Conservation (phyloP, 1,140 invertebrate species). For the Dendroctonus valens region DNA sequence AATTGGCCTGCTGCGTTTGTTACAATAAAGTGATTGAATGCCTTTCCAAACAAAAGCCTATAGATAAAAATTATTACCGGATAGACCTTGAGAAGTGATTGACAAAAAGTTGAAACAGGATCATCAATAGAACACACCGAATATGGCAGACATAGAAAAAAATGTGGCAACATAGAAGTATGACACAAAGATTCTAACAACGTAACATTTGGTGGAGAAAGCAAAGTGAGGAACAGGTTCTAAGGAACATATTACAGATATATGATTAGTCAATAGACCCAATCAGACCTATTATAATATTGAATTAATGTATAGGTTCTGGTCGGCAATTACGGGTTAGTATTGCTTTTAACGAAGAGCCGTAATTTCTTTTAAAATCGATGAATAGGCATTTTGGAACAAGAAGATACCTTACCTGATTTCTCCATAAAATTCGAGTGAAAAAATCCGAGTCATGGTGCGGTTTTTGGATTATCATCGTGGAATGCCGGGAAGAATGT, state of each 20-base stretch:
- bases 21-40: too few relatives aligned
- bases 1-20: too few relatives aligned
- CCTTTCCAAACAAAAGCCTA: too few relatives aligned
- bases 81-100: too few relatives aligned
- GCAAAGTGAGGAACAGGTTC: too few relatives aligned
- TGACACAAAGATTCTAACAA: too few relatives aligned
- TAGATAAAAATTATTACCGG: too few relatives aligned
- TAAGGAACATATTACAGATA: background rate
- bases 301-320: conserved; percentile 22
- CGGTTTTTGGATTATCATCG: conserved; percentile 43
- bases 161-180: too few relatives aligned
- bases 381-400: conserved; percentile 47
- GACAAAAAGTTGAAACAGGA: too few relatives aligned
- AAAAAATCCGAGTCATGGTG: conserved; percentile 40
- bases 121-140: too few relatives aligned
- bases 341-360: conserved; percentile 39
- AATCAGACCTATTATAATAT: conserved; percentile 32
- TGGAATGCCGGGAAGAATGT: conserved; percentile 39
- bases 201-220: too few relatives aligned
- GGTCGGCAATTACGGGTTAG: conserved; percentile 42
- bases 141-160: too few relatives aligned
- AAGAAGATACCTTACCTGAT: conserved; percentile 43
- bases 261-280: conserved; percentile 37
- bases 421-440: conserved; percentile 39
- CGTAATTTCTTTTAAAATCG: conserved; percentile 48